Percentiles rank a stretch among this genome's conserved stretches.
Conservation (phyloP, 92 coral and sea anemone genomes). For the Pocillopora grandis region DNA sequence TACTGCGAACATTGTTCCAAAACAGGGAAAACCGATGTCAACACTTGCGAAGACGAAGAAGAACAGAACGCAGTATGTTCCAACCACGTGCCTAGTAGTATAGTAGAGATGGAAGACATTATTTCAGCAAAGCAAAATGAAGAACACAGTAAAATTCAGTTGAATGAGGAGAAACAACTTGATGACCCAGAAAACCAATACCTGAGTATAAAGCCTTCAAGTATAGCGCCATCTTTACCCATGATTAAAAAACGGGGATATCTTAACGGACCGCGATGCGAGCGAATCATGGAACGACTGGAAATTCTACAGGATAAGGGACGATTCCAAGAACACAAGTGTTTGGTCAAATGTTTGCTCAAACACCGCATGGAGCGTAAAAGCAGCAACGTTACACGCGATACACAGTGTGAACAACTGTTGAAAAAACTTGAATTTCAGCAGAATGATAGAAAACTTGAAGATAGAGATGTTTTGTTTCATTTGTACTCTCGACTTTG, state of each 20-base stretch:
- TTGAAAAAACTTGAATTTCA: constrained; percentile 2
- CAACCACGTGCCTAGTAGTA: not conserved
- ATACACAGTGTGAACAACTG: not conserved
- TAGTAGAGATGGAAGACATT: not conserved
- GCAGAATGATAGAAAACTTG: not conserved
- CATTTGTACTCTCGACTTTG: not conserved
- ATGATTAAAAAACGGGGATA: constrained; percentile 3
- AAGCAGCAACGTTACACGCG: not conserved
- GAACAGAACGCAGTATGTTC: not conserved
- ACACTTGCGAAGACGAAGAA: not conserved
- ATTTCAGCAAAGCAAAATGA: not conserved
- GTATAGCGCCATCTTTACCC: not conserved
- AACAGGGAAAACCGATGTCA: not conserved
- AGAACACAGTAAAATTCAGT: not conserved
- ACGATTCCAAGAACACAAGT: not conserved
- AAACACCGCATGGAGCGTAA: not conserved
- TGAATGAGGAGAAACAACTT: not conserved
- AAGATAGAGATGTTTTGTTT: not conserved
- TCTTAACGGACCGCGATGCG: constrained; percentile 7
- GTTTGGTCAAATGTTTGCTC: not conserved
- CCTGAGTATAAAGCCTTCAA: not conserved
- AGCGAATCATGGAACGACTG: constrained; percentile 1
- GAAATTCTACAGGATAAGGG: constrained; percentile 1
- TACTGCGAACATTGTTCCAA: not conserved
- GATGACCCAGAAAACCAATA: too few species aligned